Conservation (phyloP, 1,140 invertebrate species). For the Lamellibrachia luymesi region DNA sequence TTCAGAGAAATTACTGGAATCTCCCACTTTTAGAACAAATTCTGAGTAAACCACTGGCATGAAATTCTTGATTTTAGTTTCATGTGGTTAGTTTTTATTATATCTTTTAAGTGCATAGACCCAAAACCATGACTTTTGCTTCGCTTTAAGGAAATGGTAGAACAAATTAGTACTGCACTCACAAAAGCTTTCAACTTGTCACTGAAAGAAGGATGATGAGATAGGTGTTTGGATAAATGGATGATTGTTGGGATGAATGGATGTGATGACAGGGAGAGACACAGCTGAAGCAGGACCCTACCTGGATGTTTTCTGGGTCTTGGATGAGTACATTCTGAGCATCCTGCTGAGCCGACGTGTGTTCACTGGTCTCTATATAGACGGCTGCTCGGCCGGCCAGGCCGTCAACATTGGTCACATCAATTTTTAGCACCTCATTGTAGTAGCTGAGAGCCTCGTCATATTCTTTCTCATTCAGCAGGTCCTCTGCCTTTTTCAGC, state of each 20-base stretch:
- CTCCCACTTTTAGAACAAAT: no score
- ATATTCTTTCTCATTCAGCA: slow-evolving; percentile 32
- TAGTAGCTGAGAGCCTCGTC: slow-evolving; percentile 42
- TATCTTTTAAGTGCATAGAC: no score
- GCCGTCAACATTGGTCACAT: slow-evolving; percentile 41
- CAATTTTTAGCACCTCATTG: slow-evolving; percentile 50
- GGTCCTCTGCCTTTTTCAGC: background rate
- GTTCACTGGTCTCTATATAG: slow-evolving; percentile 42
- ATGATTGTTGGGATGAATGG: background rate
- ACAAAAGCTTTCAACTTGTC: no score
- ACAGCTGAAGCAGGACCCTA: slow-evolving; percentile 22
- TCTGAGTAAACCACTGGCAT: no score
- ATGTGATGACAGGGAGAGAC: background rate
- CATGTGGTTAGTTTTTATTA: no score
- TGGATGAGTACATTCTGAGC: slow-evolving; percentile 39
- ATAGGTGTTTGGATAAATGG: background rate
- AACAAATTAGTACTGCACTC: no score
- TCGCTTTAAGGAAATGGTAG: no score
- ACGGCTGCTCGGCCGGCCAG: slow-evolving; percentile 40
- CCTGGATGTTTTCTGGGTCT: slow-evolving; percentile 42
- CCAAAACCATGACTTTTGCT: no score
- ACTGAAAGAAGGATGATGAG: no score
- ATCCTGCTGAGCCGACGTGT: slow-evolving; percentile 38
- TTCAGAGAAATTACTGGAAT: no score
- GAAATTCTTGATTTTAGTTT: no score